phyloP scores from a whole-genome alignment of 30 jellyfish, hydroid and myxozoan genomes.

The Nemopilema nomurai region DNA sequence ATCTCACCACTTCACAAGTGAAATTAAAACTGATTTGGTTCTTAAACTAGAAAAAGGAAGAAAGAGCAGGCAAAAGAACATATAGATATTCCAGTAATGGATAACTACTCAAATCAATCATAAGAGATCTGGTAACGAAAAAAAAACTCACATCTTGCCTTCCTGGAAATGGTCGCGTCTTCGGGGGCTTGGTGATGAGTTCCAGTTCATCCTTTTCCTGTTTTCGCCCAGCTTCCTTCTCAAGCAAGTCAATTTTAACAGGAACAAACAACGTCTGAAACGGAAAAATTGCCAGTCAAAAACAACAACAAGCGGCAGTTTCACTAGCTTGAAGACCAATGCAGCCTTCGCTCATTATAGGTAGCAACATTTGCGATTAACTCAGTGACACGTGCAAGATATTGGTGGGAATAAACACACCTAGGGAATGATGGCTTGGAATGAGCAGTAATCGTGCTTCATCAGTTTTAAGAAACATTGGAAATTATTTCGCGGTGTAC shows the following conservation, averaged over 20 bases:
- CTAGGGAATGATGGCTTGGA: too few relatives aligned
- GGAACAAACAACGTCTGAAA: slow-evolving; percentile 69
- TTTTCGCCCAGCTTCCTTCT: slow-evolving; percentile 18
- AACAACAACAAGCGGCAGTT: too few relatives aligned
- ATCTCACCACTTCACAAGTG: too few relatives aligned
- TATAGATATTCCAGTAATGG: background rate
- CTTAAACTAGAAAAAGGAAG: background rate
- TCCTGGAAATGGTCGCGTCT: slow-evolving; percentile 38
- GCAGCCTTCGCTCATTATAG: too few relatives aligned
- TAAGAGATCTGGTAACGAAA: background rate
- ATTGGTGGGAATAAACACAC: too few relatives aligned
- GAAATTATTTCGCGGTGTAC: too few relatives aligned
- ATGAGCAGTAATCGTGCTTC: too few relatives aligned
- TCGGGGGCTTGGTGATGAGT: slow-evolving; percentile 58
- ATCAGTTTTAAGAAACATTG: too few relatives aligned
- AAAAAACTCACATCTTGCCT: slow-evolving; percentile 33
- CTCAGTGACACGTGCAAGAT: too few relatives aligned
- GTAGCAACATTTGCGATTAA: too few relatives aligned
- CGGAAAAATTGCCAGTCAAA: background rate
- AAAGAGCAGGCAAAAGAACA: too few relatives aligned
- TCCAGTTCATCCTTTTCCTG: slow-evolving; percentile 33
- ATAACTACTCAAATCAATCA: background rate
- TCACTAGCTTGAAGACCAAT: too few relatives aligned
- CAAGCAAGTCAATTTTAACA: slow-evolving; percentile 44
- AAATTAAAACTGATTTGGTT: background rate